Evolutionary conservation across 2,113 vertebrate species (phyloP).

Genomic region (Myotis brandtii): DNA sequence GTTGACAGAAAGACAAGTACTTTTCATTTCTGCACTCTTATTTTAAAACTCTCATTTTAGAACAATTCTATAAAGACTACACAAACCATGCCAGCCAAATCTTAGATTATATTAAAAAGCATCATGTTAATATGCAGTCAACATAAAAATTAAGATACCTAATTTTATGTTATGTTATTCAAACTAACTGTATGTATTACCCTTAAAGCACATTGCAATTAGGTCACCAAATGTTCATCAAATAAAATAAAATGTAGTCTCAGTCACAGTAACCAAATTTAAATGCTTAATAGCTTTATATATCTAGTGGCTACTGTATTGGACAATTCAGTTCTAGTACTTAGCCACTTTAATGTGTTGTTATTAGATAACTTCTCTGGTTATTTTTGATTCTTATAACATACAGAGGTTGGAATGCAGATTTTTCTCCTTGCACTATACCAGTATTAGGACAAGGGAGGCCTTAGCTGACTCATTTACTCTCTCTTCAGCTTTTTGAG

Average conservation of each 20-base stretch:
- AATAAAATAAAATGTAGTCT: neutral
- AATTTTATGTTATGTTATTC: neutral
- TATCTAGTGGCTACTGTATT: neutral
- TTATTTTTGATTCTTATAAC: neutral
- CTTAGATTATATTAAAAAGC: neutral
- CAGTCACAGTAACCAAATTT: neutral
- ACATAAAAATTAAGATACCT: neutral
- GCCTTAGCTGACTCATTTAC: neutral
- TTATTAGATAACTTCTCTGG: neutral
- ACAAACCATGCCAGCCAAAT: neutral
- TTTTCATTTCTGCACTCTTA: neutral
- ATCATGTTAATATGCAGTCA: neutral
- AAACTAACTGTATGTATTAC: neutral
- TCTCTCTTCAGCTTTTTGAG: neutral
- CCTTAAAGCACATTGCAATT: neutral
- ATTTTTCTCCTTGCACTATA: neutral
- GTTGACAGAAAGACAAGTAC: neutral
- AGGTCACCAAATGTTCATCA: neutral
- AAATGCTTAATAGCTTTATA: neutral
- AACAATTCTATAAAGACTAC: neutral
- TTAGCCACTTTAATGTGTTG: neutral
- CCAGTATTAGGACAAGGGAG: neutral
- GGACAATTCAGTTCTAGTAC: neutral
- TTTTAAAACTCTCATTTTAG: slow-evolving; percentile 39
- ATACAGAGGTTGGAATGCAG: neutral